Conservation (phyloP, 2,113 vertebrate species). For the Microcebus griseorufus region DNA sequence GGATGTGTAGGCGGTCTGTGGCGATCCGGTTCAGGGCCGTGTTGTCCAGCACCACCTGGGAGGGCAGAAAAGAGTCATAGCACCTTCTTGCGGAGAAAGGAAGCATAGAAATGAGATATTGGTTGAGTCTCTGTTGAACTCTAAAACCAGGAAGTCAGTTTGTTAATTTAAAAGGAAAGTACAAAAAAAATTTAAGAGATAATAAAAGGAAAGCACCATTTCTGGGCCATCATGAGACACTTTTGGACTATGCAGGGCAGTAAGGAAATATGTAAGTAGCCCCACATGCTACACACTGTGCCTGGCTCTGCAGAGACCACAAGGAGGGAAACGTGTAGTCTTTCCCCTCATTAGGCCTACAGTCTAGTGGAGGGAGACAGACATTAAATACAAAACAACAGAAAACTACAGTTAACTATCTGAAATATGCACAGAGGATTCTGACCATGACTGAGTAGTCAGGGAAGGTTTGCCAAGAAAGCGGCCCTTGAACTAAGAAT, state of each 20-base stretch:
- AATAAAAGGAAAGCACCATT: neutral
- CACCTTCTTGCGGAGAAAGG: conserved; percentile 22
- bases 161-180: neutral
- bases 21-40: conserved; percentile 96
- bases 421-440: conserved; percentile 11
- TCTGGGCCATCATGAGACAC: conserved; percentile 39
- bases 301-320: neutral
- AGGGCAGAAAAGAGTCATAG: neutral
- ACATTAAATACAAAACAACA: neutral
- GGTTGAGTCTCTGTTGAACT: neutral
- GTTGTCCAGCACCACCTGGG: conserved; percentile 97
- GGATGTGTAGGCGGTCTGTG: conserved; percentile 96
- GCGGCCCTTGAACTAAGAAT: neutral
- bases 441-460: neutral
- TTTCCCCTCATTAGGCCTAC: neutral
- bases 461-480: neutral
- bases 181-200: neutral
- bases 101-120: neutral
- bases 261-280: conserved; percentile 73
- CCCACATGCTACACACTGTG: neutral
- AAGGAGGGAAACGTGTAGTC: neutral
- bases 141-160: neutral
- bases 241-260: conserved; percentile 75
- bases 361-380: neutral
- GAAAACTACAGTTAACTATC: neutral